Conservation (phyloP, 2,888 invertebrate genomes). For the Nasonia oneida region DNA sequence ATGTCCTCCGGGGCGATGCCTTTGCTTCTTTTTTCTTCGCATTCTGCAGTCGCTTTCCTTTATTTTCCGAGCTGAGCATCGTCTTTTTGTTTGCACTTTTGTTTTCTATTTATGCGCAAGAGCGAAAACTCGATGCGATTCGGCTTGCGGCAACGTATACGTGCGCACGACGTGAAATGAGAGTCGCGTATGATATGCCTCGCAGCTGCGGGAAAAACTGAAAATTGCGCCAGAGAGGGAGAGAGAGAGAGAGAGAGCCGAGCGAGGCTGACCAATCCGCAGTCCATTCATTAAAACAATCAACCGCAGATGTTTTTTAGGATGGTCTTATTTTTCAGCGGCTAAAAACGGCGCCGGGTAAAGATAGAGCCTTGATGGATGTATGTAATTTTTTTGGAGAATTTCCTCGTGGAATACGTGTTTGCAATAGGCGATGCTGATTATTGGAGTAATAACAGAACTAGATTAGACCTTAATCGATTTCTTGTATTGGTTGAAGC, state of each 20-base stretch:
- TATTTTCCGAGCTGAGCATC: constrained; percentile 26
- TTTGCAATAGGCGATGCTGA: background rate
- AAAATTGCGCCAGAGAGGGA: background rate
- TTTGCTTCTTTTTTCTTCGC: constrained; percentile 40
- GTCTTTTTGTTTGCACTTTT: constrained; percentile 17
- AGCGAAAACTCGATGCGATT: constrained; percentile 9
- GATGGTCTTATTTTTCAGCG: background rate
- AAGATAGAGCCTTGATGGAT: background rate
- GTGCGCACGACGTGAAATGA: constrained; percentile 11
- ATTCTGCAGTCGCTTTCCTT: background rate
- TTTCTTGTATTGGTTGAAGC: too few species aligned
- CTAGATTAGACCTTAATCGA: too few species aligned
- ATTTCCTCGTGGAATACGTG: background rate
- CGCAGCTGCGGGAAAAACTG: constrained; percentile 2
- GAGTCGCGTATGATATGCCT: constrained; percentile 11
- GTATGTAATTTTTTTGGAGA: background rate
- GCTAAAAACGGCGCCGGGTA: background rate
- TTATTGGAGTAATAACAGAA: too few species aligned
- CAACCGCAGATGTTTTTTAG: background rate
- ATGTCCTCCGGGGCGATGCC: constrained; percentile 57
- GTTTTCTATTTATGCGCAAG: constrained; percentile 30
- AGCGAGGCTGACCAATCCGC: background rate
- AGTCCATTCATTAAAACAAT: constrained; percentile 1
- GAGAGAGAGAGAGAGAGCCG: background rate
- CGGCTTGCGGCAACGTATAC: background rate